Conservation (phyloP, 2,113 vertebrate species). For the Gnathonemus longibarbis region DNA sequence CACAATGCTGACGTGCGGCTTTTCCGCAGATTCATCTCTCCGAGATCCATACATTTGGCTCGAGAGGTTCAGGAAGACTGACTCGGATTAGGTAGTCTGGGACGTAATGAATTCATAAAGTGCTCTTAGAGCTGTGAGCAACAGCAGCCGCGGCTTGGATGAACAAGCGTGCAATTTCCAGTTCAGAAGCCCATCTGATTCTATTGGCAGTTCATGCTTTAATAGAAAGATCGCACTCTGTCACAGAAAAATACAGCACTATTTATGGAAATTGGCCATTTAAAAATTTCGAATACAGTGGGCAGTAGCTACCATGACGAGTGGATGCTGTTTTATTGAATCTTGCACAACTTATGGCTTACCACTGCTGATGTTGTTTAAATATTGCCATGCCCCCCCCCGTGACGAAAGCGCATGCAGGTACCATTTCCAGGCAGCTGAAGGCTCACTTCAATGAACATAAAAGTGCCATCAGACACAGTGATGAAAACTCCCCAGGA, state of each 20-base stretch:
- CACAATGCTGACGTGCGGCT: background rate
- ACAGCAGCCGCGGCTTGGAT: background rate
- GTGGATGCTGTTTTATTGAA: background rate
- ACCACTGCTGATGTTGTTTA: background rate
- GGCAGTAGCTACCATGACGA: background rate
- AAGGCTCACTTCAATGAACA: constrained; percentile 8
- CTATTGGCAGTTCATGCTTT: background rate
- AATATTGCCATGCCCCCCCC: constrained; percentile 1
- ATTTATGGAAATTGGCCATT: background rate
- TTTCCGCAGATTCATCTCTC: background rate
- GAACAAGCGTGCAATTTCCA: constrained; percentile 1
- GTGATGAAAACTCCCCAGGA: constrained; percentile 3
- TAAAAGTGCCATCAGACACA: constrained; percentile 5
- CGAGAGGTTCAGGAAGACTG: background rate
- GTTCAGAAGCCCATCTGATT: background rate
- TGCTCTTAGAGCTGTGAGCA: constrained; percentile 1
- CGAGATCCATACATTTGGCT: background rate
- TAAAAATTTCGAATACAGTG: background rate
- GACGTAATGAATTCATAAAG: background rate
- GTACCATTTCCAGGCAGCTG: background rate
- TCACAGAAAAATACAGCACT: background rate
- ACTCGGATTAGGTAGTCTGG: background rate
- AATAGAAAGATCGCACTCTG: background rate
- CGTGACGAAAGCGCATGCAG: background rate
- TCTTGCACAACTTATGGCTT: too few species aligned